Percentiles rank a stretch among this genome's conserved stretches.
Conservation (phyloP, 2,797 vertebrate genomes). For the Distichodus sexfasciatus region DNA sequence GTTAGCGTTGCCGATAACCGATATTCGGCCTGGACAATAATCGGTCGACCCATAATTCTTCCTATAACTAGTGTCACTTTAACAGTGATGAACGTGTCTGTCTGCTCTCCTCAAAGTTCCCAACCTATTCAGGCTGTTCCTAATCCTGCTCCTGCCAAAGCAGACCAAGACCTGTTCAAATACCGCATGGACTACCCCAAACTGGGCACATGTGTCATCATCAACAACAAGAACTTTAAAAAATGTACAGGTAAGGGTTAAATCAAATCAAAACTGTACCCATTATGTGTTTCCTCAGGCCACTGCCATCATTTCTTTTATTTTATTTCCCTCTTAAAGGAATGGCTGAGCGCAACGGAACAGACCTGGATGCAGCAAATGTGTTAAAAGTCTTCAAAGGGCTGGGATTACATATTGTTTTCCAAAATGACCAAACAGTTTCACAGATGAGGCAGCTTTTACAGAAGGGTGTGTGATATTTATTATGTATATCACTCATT, state of each 20-base stretch:
- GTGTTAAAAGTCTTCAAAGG: constrained; percentile 46
- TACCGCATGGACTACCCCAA: constrained; percentile 77
- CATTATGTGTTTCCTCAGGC: neutral
- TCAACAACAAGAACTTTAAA: constrained; percentile 85
- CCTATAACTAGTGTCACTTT: too few species aligned
- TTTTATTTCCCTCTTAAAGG: constrained; percentile 48
- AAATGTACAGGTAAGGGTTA: constrained; percentile 65
- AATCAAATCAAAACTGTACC: neutral
- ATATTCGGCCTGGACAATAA: too few species aligned
- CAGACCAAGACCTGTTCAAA: constrained; percentile 3
- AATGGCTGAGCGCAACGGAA: constrained; percentile 61
- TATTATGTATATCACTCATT: neutral
- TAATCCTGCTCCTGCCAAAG: neutral
- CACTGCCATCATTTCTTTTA: neutral
- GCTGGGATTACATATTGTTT: constrained; percentile 59
- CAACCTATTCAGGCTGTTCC: too few species aligned
- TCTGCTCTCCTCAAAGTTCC: neutral
- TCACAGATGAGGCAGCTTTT: constrained; percentile 54
- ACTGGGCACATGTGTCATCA: constrained; percentile 80
- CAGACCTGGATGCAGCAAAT: constrained; percentile 63
- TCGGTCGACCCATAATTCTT: too few species aligned
- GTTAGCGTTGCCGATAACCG: too few species aligned
- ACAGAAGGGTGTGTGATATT: constrained; percentile 31
- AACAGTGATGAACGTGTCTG: too few species aligned
- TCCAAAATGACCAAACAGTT: constrained; percentile 59